Conservation (phyloP, 2,797 vertebrate species). For the Amblyraja radiata region DNA sequence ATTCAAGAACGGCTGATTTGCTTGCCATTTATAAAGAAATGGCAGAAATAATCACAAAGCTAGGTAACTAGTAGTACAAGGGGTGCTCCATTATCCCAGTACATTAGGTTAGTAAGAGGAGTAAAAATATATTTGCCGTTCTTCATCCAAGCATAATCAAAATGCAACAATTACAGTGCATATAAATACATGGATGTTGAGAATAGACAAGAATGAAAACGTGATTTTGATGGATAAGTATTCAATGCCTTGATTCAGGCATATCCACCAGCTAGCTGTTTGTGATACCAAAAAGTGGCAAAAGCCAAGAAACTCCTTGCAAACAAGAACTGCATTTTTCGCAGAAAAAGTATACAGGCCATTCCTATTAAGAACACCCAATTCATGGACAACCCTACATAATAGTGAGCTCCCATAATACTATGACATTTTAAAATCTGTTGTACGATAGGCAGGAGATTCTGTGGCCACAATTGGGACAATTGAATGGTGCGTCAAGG, state of each 20-base stretch:
- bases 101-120: background rate
- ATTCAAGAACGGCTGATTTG: background rate
- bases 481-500: no score
- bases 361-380: no score
- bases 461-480: no score
- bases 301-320: background rate
- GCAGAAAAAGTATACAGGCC: background rate
- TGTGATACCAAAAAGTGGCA: background rate
- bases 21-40: background rate
- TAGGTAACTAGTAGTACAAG: background rate
- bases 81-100: background rate
- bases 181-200: no score
- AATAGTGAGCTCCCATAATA: no score
- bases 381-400: no score
- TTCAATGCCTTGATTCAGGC: background rate
- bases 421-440: no score
- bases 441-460: no score
- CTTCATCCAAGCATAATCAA: background rate
- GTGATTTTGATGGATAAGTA: background rate
- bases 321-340: background rate
- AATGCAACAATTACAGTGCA: background rate
- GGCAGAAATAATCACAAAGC: background rate
- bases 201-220: background rate
- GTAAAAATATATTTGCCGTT: background rate
- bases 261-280: background rate